Evolutionary conservation across 2,797 vertebrate species (phyloP).

Genomic region (Ctenopoma kingsleyae): DNA sequence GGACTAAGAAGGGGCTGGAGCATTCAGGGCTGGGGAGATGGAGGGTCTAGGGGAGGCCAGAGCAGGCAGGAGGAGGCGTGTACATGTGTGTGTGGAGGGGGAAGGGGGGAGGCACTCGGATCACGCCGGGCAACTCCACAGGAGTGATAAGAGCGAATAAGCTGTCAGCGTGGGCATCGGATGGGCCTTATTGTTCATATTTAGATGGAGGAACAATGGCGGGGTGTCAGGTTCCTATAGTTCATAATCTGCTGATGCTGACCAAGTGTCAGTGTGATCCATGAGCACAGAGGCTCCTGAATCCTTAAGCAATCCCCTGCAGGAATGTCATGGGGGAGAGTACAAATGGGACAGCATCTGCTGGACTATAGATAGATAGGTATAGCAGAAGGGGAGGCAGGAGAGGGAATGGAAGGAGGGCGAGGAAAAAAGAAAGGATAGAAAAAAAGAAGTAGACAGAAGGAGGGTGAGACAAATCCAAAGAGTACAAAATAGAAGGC

Average conservation of each 20-base stretch:
- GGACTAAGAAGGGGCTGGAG: slow-evolving; percentile 35
- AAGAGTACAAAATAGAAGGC: slow-evolving; percentile 46
- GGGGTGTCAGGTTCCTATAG: slow-evolving; percentile 83
- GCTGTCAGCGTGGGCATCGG: slow-evolving; percentile 76
- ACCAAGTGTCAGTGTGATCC: slow-evolving; percentile 85
- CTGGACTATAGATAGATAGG: slow-evolving; percentile 85
- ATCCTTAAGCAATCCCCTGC: slow-evolving; percentile 81
- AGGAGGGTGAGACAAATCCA: slow-evolving; percentile 31
- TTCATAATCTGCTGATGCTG: slow-evolving; percentile 88
- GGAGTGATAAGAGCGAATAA: slow-evolving; percentile 79
- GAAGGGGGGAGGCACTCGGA: slow-evolving; percentile 57
- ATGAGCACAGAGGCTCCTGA: slow-evolving; percentile 74
- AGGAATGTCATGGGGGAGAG: slow-evolving; percentile 83
- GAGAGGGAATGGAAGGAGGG: slow-evolving; percentile 56
- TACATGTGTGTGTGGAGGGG: slow-evolving; percentile 40
- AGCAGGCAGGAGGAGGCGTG: slow-evolving; percentile 29
- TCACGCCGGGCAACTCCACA: slow-evolving; percentile 72
- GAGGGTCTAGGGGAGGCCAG: slow-evolving; percentile 15
- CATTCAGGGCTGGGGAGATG: slow-evolving; percentile 7
- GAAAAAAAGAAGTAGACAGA: slow-evolving; percentile 30
- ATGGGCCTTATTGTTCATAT: slow-evolving; percentile 86
- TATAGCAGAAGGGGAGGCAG: slow-evolving; percentile 65
- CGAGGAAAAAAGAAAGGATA: slow-evolving; percentile 45
- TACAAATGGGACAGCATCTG: slow-evolving; percentile 86
- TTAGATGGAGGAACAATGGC: slow-evolving; percentile 87